These are phyloP conservation scores for Megalopta genalis DNA, from an alignment of 1,140 invertebrate species.

Conservation along the genomic window DNA sequence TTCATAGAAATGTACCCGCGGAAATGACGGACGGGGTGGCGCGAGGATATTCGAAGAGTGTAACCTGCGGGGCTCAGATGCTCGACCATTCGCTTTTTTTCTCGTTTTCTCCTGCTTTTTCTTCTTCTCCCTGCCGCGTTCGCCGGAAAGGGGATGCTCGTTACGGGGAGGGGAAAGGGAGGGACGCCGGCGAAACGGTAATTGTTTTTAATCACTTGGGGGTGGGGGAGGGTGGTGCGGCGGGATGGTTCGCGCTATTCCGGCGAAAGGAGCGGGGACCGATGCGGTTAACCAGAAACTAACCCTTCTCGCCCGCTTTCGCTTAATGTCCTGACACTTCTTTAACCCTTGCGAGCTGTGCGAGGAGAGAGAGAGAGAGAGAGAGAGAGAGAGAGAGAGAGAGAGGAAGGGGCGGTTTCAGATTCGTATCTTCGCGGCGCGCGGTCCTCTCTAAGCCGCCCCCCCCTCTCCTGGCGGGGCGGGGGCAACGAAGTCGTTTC, in stretches of 20 bases:
- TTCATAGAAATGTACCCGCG: constrained; percentile 71
- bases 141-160: constrained; percentile 55
- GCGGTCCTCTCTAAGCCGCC: neutral
- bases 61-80: constrained; percentile 67
- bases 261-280: constrained; percentile 49
- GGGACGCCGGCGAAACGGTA: constrained; percentile 68
- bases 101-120: constrained; percentile 1
- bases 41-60: constrained; percentile 54
- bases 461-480: too few relatives aligned
- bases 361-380: too few relatives aligned
- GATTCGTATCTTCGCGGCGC: constrained; percentile 42
- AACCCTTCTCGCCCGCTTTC: constrained; percentile 54
- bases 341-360: constrained; percentile 48
- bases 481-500: neutral
- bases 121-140: constrained; percentile 1
- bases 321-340: constrained; percentile 55
- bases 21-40: constrained; percentile 58
- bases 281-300: constrained; percentile 61
- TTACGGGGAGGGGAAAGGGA: constrained; percentile 57
- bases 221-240: constrained; percentile 14
- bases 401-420: constrained; percentile 2
- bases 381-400: too few relatives aligned
- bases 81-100: constrained; percentile 42
- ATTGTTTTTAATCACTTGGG: constrained; percentile 75
- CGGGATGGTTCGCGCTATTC: constrained; percentile 27